A percentile compares a stretch with the other conserved stretches of the same genome.
phyloP scores from a whole-genome alignment of 2,888 invertebrate species.

The Myopa tessellatipennis region DNA sequence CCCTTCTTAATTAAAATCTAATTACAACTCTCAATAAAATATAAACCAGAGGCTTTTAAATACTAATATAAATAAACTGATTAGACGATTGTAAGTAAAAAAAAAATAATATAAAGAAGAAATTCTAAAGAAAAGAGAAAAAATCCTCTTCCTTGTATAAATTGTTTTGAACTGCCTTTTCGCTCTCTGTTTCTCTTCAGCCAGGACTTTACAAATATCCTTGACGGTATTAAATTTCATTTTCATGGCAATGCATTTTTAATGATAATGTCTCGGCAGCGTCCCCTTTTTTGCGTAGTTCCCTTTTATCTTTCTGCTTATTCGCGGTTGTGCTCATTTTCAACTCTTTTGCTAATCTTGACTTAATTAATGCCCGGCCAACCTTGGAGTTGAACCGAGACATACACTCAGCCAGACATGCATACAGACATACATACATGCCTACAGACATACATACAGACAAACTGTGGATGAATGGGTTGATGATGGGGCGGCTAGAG shows the following conservation, averaged over 20 bases:
- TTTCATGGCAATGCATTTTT: conserved; percentile 41
- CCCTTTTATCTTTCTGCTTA: conserved; percentile 9
- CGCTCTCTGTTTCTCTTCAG: neutral
- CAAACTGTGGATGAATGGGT: too few species aligned
- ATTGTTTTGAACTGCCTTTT: neutral
- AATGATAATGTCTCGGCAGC: conserved; percentile 38
- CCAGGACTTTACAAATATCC: neutral
- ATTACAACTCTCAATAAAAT: too few species aligned
- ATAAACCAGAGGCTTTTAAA: neutral
- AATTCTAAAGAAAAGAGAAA: too few species aligned
- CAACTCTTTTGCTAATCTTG: conserved; percentile 33
- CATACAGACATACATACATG: conserved; percentile 26
- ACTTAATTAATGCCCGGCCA: conserved; percentile 41
- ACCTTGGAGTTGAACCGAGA: conserved; percentile 34
- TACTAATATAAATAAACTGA: neutral
- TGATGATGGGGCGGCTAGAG: neutral
- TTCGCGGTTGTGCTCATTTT: conserved; percentile 29
- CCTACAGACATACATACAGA: conserved; percentile 6
- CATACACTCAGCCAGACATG: neutral
- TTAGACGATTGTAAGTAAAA: neutral
- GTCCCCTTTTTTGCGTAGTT: conserved; percentile 12
- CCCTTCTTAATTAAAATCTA: too few species aligned
- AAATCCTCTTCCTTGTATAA: too few species aligned
- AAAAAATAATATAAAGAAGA: too few species aligned
- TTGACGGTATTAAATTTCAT: conserved; percentile 32